These are phyloP conservation scores for Tinamus guttatus DNA, from an alignment of 2,113 vertebrate genomes.

Conservation along the genomic window DNA sequence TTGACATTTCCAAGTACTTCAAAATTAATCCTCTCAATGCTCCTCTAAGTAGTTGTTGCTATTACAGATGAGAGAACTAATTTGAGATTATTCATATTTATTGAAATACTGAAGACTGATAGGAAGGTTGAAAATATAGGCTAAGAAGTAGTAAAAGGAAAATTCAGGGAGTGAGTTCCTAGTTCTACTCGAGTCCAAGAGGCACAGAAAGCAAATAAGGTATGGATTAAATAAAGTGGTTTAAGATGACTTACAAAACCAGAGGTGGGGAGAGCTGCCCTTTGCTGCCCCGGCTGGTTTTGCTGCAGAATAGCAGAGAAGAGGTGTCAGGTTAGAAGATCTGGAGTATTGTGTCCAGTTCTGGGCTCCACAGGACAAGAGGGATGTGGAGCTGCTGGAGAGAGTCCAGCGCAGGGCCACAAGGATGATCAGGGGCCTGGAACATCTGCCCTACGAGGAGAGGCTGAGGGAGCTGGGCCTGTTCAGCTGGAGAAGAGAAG, in stretches of 20 bases:
- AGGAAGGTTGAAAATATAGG: rapidly evolving
- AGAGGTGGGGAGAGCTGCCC: rapidly evolving
- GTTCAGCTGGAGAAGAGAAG: too few species aligned
- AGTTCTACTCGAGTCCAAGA: background rate
- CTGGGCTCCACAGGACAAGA: too few species aligned
- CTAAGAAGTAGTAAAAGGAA: background rate
- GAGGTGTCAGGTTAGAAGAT: background rate
- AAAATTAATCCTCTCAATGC: conserved; percentile 21
- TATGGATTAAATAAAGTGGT: rapidly evolving
- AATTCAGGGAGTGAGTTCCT: background rate
- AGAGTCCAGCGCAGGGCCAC: too few species aligned
- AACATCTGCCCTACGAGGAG: too few species aligned
- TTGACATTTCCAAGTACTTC: conserved; percentile 56
- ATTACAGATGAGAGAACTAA: conserved; percentile 49
- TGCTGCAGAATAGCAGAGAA: too few species aligned
- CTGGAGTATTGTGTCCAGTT: too few species aligned
- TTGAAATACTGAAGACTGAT: background rate
- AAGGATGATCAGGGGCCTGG: too few species aligned
- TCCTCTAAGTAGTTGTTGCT: conserved; percentile 45
- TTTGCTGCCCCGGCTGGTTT: background rate
- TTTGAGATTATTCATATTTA: conserved; percentile 55
- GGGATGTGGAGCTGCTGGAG: too few species aligned
- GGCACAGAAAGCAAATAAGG: background rate
- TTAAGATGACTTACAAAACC: rapidly evolving
- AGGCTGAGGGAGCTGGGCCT: too few species aligned